Conservation (phyloP, 2,113 vertebrate genomes). For the Balaenoptera acutorostrata region DNA sequence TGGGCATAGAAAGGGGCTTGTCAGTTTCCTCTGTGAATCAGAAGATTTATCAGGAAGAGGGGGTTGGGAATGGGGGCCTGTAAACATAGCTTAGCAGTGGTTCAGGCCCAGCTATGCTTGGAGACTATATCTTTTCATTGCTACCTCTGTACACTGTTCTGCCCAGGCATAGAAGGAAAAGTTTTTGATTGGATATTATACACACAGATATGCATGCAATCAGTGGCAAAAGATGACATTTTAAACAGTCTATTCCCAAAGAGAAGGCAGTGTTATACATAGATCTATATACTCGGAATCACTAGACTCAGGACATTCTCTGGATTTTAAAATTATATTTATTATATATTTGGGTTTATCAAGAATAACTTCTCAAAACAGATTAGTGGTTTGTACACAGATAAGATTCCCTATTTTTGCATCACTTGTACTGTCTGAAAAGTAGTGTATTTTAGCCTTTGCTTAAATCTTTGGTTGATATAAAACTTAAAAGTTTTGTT, state of each 20-base stretch:
- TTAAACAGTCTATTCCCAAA: background rate
- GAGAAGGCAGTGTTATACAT: background rate
- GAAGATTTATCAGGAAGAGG: background rate
- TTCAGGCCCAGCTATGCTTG: background rate
- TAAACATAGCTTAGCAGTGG: background rate
- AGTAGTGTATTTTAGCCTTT: constrained; percentile 27
- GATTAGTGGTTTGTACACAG: background rate
- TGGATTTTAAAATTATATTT: constrained; percentile 27
- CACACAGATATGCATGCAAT: background rate
- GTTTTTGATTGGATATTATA: background rate
- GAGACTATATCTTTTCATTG: background rate
- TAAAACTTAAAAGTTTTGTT: background rate
- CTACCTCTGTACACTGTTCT: background rate
- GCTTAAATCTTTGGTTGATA: background rate
- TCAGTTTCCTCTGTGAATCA: background rate
- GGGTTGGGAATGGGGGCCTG: background rate
- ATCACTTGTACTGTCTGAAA: background rate
- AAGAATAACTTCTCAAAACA: constrained; percentile 26
- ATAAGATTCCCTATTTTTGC: background rate
- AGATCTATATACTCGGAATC: background rate
- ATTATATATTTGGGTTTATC: background rate
- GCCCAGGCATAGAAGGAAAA: background rate
- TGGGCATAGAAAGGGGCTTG: background rate
- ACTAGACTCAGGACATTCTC: background rate
- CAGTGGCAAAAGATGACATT: background rate